Evolutionary conservation across 2,113 vertebrate genomes (phyloP), one percentile per base, ranked within the genome.

Genomic region (Aleadryas rufinucha): DNA sequence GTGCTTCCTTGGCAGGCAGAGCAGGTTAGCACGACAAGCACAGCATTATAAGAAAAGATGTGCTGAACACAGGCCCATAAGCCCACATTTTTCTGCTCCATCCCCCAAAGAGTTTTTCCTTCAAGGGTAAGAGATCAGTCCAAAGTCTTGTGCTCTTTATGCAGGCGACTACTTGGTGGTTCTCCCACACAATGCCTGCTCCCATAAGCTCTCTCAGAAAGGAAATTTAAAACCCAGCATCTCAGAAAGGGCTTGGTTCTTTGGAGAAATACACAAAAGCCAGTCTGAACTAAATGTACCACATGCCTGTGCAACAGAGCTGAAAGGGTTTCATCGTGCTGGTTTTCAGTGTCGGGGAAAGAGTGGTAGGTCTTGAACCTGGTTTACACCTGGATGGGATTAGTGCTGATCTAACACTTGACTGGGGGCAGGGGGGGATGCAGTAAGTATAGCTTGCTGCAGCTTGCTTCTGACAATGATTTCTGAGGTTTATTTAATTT

Each of bases 401-500:
- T 80, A 89, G 44, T 19, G n/a, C 35, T 82, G 47, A 33, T 75
- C 80, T 71, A 41, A 74, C 9, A 5, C 52, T 77, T 71, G 77
- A 41, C n/a, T 41, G 3, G 11, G 13, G 27, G 24, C 0, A 13
- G 3, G 13, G 19, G 27, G 44, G 49, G 19, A 45, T 7, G 16
- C 42, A 49, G 41, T 57, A 52, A 74, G 63, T 56, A 66, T 17
- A 77, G 75, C 63, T 69, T 37, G 35, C 87, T 85, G 37, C 4
- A 2, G n/a, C 70, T 92, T 75, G 69, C 84, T 92, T 91, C 89
- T 89, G 69, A 86, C 93, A 92, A 60, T 64, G 53, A 70, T 91
- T 95, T 89, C 84, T 94, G 93, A 95, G 91, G 81, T 95, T 95
- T 95, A 90, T 87, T 94, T 94, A 84, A 95, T 93, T 87, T 97